These are phyloP conservation scores for Drepana arcuata DNA, from an alignment of 1,140 invertebrate species.

Conservation along the genomic window DNA sequence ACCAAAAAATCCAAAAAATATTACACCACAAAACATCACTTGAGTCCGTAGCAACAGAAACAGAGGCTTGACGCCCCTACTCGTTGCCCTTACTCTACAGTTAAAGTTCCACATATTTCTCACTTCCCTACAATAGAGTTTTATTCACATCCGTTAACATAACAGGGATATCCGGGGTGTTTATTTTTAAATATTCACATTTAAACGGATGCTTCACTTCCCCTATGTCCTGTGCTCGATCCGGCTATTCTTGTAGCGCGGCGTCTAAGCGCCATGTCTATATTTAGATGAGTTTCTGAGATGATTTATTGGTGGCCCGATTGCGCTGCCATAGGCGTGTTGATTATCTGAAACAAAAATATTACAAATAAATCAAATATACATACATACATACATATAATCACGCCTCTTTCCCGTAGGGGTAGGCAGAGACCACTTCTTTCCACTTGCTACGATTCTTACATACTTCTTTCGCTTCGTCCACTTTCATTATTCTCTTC, in stretches of 20 bases:
- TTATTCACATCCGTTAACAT: slow-evolving; percentile 27
- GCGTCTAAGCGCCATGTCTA: slow-evolving; percentile 38
- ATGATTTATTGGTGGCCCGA: slow-evolving; percentile 22
- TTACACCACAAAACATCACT: slow-evolving; percentile 20
- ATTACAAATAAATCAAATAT: too few species aligned
- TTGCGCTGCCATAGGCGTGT: slow-evolving; percentile 11
- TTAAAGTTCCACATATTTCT: slow-evolving; percentile 40
- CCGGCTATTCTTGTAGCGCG: slow-evolving; percentile 25
- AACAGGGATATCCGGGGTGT: slow-evolving; percentile 29
- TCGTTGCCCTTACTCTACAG: slow-evolving; percentile 35
- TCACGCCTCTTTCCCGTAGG: too few species aligned
- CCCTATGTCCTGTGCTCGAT: slow-evolving; percentile 20
- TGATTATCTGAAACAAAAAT: slow-evolving; percentile 33
- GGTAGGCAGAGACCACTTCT: too few species aligned
- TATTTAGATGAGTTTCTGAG: slow-evolving; percentile 25
- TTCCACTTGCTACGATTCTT: too few species aligned
- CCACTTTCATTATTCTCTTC: too few species aligned
- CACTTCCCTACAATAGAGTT: slow-evolving; percentile 11
- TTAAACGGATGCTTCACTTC: slow-evolving; percentile 30
- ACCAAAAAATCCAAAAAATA: slow-evolving; percentile 31
- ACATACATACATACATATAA: too few species aligned
- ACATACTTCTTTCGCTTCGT: too few species aligned
- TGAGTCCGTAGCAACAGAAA: slow-evolving; percentile 55
- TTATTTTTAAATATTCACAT: slow-evolving; percentile 37
- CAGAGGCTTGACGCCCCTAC: slow-evolving; percentile 45